Percentiles rank a stretch among this genome's conserved stretches.
These are phyloP conservation scores for Ceratina australensis DNA, from an alignment of 1,140 invertebrate genomes.

Conservation along the genomic window DNA sequence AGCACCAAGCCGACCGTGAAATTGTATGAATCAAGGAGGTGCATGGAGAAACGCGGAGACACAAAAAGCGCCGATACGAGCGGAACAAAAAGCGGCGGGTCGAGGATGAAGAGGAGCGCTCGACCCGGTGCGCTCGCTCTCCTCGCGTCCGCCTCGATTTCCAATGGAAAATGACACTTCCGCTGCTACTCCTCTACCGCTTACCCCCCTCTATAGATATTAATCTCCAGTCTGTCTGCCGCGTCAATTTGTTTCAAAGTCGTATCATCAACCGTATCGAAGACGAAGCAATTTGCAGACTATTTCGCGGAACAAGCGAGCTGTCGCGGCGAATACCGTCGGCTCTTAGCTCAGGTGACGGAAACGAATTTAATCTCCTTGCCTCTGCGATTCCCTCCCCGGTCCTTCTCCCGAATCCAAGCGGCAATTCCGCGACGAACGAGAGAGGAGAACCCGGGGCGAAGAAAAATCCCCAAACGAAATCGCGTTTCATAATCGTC, in stretches of 20 bases:
- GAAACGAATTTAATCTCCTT: constrained; percentile 58
- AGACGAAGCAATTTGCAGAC: no score
- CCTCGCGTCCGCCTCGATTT: constrained; percentile 14
- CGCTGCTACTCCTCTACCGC: not conserved
- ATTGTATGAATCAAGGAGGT: constrained; percentile 75
- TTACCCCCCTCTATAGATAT: not conserved
- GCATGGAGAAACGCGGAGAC: constrained; percentile 60
- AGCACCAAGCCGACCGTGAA: constrained; percentile 74
- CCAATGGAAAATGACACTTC: constrained; percentile 24
- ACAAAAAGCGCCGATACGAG: constrained; percentile 65
- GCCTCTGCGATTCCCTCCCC: constrained; percentile 25
- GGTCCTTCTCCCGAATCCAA: no score
- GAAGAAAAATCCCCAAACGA: not conserved
- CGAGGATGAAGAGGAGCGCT: constrained; percentile 40
- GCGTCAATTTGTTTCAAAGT: no score
- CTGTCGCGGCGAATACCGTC: constrained; percentile 16
- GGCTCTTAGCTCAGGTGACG: not conserved
- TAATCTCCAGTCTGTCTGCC: not conserved
- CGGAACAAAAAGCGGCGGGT: constrained; percentile 21
- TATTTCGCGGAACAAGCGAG: not conserved
- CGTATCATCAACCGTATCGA: no score
- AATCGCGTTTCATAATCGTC: constrained; percentile 15
- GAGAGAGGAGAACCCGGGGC: no score
- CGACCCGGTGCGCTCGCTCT: no score
- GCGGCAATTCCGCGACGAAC: not conserved